Base-by-base conservation (phyloP, 2,797 vertebrate species). In the Chaunax sp. region DNA sequence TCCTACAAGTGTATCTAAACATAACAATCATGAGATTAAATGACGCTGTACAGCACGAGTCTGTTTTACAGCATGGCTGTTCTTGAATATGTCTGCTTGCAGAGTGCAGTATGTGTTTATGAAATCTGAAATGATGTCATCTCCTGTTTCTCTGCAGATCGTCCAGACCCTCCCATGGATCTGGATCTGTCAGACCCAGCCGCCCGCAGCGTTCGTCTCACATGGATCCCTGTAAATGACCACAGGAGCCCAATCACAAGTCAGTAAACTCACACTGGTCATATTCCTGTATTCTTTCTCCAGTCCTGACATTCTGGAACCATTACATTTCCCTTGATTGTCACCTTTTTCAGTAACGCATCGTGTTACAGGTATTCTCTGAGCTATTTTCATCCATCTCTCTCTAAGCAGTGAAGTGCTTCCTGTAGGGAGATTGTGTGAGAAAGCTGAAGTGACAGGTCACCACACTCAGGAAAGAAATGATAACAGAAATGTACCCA, bases 181-280 rank as follows among this genome's bases (percentile, higher is more conserved):
- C 84, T 99, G 85, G 97, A 99, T 77, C 83, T 99, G 57, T 88
- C 97, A 0, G 97, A 99, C 78, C 93, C 94, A 41, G 93, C 92
- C 0, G 96, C 95, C 73, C 94, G 96, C 69, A 98, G 95, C 0
- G 95, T 97, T 82, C 84, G 90, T 43, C 94, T 99, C 81, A 98
- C 97, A 15, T 99, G 98, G 98, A 96, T 96, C 62, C 97, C 96
- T 0, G 97, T 97, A 0, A 94, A 96, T 0, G 96, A 97, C 53
- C 95, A 98, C 64, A 95, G 97, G 89, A 98, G 97, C 66, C 95
- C 96, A 35, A 90, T 99, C 88, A 97, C 93, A 89, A 92, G 98
- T 98, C 65, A 69, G 81, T 65, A 41, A 2, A 66, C 45, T 59
- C 54, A 49, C 26, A 22, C 10, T 20, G 20, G 2, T 4, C 3